phyloP scores from a whole-genome alignment of 2,888 invertebrate genomes.

The Dorcus hopei region DNA sequence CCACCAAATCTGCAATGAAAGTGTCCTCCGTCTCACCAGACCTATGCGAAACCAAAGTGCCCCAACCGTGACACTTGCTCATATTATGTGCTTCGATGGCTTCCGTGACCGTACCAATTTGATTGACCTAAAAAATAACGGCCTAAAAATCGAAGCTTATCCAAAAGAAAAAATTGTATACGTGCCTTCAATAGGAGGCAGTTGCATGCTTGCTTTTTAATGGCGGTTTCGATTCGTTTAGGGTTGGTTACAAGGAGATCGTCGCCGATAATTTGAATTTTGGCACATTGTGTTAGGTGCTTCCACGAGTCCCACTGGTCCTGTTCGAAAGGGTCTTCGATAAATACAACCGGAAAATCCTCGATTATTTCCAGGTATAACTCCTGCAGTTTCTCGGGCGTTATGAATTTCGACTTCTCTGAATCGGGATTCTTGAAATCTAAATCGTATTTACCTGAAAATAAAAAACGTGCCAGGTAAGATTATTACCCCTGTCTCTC shows the following conservation, averaged over 20 bases:
- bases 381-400: constrained; percentile 76
- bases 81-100: constrained; percentile 90
- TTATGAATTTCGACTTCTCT: constrained; percentile 73
- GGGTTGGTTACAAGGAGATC: constrained; percentile 93
- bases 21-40: constrained; percentile 99
- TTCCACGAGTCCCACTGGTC: constrained; percentile 97
- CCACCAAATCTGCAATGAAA: constrained; percentile 99
- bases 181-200: constrained; percentile 77
- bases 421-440: constrained; percentile 95
- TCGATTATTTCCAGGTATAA: constrained; percentile 80
- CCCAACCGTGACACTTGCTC: constrained; percentile 91
- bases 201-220: constrained; percentile 95
- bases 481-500: too few relatives aligned
- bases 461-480: neutral
- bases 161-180: neutral
- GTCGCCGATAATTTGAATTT: constrained; percentile 87
- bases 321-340: constrained; percentile 98
- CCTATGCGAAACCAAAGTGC: constrained; percentile 97
- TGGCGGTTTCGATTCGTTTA: constrained; percentile 84
- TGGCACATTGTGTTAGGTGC: constrained; percentile 67
- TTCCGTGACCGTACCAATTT: constrained; percentile 97
- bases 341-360: constrained; percentile 81
- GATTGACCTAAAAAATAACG: constrained; percentile 63
- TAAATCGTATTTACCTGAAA: constrained; percentile 67
- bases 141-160: neutral